Evolutionary conservation across 2,113 vertebrate species (phyloP).

Genomic region (Pygoscelis antarcticus): DNA sequence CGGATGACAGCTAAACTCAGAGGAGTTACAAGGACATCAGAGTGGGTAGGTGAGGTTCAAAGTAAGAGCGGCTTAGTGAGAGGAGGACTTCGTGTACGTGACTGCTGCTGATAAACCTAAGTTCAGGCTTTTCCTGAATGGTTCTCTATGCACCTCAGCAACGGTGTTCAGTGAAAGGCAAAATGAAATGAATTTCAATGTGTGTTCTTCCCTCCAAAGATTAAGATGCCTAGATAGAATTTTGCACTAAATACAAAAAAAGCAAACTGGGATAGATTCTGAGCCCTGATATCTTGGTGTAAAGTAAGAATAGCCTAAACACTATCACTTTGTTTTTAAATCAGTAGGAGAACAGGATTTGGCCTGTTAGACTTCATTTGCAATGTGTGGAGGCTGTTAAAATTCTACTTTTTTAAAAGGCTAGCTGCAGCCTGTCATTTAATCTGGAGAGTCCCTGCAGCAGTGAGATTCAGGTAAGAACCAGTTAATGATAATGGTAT

Average conservation of each 20-base stretch:
- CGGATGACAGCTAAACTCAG: not conserved
- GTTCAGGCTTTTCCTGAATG: not conserved
- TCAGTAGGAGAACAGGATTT: not conserved
- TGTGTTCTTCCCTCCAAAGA: not conserved
- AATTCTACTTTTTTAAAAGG: not conserved
- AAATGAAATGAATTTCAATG: not conserved
- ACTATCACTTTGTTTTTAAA: not conserved
- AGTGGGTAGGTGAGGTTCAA: not conserved
- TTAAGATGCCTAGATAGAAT: not conserved
- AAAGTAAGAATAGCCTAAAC: not conserved
- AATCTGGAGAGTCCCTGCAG: not conserved
- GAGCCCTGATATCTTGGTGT: not conserved
- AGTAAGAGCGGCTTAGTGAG: not conserved
- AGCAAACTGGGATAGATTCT: not conserved
- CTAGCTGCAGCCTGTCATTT: not conserved
- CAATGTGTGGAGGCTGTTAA: not conserved
- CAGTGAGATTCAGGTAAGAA: conserved; percentile 35
- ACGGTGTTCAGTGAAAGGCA: not conserved
- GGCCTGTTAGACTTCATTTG: not conserved
- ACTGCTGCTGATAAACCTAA: not conserved
- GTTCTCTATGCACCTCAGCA: not conserved
- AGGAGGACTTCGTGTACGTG: not conserved
- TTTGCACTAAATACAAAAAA: not conserved
- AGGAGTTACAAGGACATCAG: not conserved
- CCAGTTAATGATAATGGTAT: conserved; percentile 48